Conservation (phyloP, 2,888 invertebrate genomes). For the Macropis europaea region DNA sequence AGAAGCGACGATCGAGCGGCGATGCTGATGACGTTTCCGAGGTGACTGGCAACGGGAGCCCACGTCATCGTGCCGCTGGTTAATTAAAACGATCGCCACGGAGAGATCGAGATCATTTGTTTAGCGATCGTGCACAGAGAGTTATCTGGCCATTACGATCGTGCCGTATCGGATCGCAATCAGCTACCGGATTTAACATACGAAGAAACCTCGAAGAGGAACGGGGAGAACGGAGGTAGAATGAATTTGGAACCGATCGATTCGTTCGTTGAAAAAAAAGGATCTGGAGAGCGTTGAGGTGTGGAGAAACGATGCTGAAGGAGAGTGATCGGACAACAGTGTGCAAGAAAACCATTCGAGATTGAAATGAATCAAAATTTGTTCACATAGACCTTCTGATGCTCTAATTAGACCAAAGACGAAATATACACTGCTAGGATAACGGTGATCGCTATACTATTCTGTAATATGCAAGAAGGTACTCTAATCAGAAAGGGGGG, state of each 20-base stretch:
- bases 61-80: constrained; percentile 44
- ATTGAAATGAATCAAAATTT: no score
- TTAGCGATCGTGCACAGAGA: constrained; percentile 69
- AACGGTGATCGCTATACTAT: no score
- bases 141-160: constrained; percentile 72
- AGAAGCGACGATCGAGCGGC: constrained; percentile 46
- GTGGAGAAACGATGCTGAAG: no score
- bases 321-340: no score
- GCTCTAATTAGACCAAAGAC: no score
- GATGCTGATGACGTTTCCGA: constrained; percentile 30
- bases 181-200: constrained; percentile 73
- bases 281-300: no score
- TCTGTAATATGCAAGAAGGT: no score
- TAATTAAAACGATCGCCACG: constrained; percentile 68
- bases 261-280: not conserved
- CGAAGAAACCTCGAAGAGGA: constrained; percentile 55
- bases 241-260: not conserved
- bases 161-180: constrained; percentile 73
- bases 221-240: not conserved
- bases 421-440: no score
- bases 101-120: constrained; percentile 69
- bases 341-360: no score
- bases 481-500: no score
- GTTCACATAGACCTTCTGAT: no score
- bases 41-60: constrained; percentile 30